These are phyloP conservation scores for Bos javanicus DNA, from an alignment of 2,113 vertebrate species.

Conservation along the genomic window DNA sequence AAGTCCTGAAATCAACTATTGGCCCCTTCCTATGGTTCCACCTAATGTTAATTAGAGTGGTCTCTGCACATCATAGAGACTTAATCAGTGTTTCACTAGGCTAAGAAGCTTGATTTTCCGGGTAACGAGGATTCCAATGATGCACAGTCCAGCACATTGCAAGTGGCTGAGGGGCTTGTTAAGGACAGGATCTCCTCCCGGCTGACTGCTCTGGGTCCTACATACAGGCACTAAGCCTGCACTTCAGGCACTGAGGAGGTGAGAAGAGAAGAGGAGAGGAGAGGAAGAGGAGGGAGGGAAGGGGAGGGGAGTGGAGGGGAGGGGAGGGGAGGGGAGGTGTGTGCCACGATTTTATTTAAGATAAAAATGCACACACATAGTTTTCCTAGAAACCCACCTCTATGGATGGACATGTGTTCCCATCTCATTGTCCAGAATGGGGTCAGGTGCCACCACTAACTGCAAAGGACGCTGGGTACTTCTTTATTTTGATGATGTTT, in stretches of 20 bases:
- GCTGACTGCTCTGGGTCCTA: not conserved
- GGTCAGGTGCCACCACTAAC: not conserved
- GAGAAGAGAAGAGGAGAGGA: not conserved
- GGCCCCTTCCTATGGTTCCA: not conserved
- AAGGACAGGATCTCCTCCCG: not conserved
- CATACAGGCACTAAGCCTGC: not conserved
- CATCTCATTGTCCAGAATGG: not conserved
- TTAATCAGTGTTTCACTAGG: not conserved
- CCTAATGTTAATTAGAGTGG: no score
- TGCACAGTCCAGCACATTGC: accelerated
- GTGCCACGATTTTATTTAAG: not conserved
- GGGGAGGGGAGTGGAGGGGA: not conserved
- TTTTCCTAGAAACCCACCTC: not conserved
- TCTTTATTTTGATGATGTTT: not conserved
- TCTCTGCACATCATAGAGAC: not conserved
- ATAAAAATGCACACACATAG: not conserved
- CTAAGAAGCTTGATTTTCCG: not conserved
- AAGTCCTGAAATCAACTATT: not conserved
- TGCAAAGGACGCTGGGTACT: not conserved
- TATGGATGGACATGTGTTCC: not conserved
- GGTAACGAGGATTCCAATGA: not conserved
- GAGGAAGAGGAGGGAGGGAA: not conserved
- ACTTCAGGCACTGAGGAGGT: not conserved
- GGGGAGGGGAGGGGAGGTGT: not conserved
- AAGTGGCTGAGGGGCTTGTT: not conserved